Evolutionary conservation across 2,113 vertebrate genomes (phyloP).

Genomic region (Microcebus ravelobensis): DNA sequence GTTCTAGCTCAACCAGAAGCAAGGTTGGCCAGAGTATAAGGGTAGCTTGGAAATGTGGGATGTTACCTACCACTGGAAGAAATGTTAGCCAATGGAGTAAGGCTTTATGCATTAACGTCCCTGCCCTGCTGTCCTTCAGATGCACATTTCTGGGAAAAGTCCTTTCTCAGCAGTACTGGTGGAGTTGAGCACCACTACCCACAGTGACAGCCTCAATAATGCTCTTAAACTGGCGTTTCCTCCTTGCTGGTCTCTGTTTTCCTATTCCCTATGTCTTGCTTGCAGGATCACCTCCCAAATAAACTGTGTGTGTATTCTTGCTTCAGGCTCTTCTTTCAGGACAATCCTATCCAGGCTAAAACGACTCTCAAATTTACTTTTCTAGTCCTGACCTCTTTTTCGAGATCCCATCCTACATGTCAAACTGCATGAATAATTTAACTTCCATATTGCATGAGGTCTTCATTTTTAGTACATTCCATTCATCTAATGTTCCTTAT

Average conservation of each 20-base stretch:
- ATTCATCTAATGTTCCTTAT: not conserved
- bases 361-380: not conserved
- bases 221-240: not conserved
- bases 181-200: not conserved
- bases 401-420: not conserved
- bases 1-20: not conserved
- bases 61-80: not conserved
- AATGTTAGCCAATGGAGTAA: not conserved
- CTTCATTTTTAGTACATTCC: not conserved
- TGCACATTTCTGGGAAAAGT: not conserved
- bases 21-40: not conserved
- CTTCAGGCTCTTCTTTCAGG: not conserved
- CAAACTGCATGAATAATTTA: not conserved
- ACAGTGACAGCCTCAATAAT: not conserved
- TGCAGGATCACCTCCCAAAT: not conserved
- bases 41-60: not conserved
- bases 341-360: not conserved
- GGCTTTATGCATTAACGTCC: not conserved
- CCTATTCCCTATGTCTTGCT: not conserved
- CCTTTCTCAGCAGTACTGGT: not conserved
- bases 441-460: not conserved
- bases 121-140: not conserved
- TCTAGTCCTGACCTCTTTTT: not conserved
- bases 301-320: not conserved
- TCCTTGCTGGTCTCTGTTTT: not conserved